Percentiles rank a stretch among this genome's conserved stretches.
These are phyloP conservation scores for Parascotia fuliginaria DNA, from an alignment of 2,888 invertebrate species.

Conservation along the genomic window DNA sequence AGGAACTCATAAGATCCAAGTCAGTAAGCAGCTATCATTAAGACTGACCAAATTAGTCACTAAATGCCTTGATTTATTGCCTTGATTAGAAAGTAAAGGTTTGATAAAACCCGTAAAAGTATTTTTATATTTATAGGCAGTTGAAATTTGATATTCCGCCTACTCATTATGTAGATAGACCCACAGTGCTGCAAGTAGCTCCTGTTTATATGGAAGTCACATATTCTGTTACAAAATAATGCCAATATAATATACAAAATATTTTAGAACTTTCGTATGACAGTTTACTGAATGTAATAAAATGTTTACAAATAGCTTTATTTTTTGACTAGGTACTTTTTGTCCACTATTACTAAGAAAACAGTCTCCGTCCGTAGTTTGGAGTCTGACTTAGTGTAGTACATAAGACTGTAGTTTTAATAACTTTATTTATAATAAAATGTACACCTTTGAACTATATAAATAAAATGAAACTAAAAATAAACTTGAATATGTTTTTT, in stretches of 20 bases:
- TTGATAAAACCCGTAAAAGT: too few species aligned
- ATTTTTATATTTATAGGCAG: too few species aligned
- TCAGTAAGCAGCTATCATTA: too few species aligned
- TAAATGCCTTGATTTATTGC: too few species aligned
- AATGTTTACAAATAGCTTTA: conserved; percentile 32
- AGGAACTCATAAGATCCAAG: too few species aligned
- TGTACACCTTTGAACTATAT: conserved; percentile 39
- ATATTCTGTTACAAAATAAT: conserved; percentile 4
- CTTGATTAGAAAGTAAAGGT: too few species aligned
- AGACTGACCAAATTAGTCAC: too few species aligned
- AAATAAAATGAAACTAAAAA: conserved; percentile 13
- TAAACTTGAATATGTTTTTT: too few species aligned
- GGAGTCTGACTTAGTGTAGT: conserved; percentile 36
- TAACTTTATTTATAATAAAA: conserved; percentile 28
- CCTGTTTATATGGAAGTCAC: neutral
- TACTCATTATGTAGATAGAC: neutral
- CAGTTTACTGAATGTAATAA: conserved; percentile 32
- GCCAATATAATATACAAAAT: conserved; percentile 23
- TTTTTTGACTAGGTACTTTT: conserved; percentile 37
- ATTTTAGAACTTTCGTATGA: conserved; percentile 28
- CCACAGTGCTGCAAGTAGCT: too few species aligned
- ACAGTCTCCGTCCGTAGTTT: conserved; percentile 26
- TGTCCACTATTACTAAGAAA: conserved; percentile 23
- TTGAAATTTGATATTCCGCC: too few species aligned
- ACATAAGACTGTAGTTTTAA: conserved; percentile 35